These are phyloP conservation scores for Hypsopygia costalis DNA, from an alignment of 2,888 invertebrate genomes.

Conservation along the genomic window DNA sequence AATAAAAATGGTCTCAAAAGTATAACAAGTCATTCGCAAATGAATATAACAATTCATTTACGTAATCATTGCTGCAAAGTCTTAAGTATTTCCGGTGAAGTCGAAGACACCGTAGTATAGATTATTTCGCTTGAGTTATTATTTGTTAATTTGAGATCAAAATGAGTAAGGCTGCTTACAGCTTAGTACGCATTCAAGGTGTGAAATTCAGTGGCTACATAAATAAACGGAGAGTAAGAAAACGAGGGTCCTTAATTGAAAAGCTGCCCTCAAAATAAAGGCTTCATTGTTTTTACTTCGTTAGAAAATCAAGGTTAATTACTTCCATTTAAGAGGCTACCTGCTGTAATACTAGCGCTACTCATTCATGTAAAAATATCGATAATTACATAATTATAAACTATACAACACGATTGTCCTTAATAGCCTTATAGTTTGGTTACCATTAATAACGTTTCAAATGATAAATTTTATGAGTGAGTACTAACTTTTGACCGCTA, in stretches of 20 bases:
- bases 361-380: no score
- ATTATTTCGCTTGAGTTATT: constrained; percentile 45
- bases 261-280: constrained; percentile 4
- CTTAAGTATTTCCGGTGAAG: constrained; percentile 33
- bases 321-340: not conserved
- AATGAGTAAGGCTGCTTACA: constrained; percentile 26
- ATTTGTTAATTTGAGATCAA: constrained; percentile 32
- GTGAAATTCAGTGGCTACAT: constrained; percentile 10
- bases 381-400: no score
- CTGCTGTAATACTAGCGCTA: no score
- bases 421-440: no score
- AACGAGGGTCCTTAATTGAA: constrained; percentile 6
- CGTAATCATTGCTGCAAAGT: constrained; percentile 14
- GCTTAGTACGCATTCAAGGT: constrained; percentile 27
- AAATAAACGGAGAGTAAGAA: constrained; percentile 5
- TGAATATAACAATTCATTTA: no score
- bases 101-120: constrained; percentile 32
- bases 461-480: no score
- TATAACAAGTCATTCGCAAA: no score
- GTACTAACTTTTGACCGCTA: no score
- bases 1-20: no score
- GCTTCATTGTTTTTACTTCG: constrained; percentile 5
- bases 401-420: no score
- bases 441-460: no score
- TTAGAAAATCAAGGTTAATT: constrained; percentile 7